These are phyloP conservation scores for Lasiommata megera DNA, from an alignment of 2,888 invertebrate genomes.

Conservation along the genomic window DNA sequence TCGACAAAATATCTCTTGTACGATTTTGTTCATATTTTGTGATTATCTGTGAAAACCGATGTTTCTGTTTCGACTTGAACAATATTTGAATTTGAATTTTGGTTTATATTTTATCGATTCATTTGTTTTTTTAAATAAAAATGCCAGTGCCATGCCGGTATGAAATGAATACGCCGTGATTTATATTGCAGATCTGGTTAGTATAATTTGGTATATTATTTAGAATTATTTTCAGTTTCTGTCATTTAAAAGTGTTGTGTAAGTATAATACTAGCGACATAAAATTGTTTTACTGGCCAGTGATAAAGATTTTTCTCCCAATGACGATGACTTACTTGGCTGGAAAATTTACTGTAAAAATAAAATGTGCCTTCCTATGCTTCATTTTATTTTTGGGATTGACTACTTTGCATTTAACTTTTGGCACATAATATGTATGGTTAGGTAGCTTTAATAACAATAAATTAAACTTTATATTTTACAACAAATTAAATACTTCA, in stretches of 20 bases:
- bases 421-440: no score
- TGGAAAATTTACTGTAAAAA: conserved; percentile 23
- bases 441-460: no score
- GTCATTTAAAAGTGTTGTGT: no score
- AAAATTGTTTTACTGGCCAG: conserved; percentile 23
- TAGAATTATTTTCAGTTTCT: no score
- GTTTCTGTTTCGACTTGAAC: conserved; percentile 47
- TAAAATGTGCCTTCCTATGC: neutral
- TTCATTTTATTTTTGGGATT: no score
- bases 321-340: conserved; percentile 23
- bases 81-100: conserved; percentile 33
- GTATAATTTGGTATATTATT: conserved; percentile 32
- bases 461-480: no score
- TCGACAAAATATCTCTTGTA: neutral
- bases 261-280: neutral
- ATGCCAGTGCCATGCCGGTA: conserved; percentile 58
- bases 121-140: conserved; percentile 53
- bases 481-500: no score
- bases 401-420: no score
- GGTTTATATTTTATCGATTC: conserved; percentile 43
- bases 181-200: conserved; percentile 41
- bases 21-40: neutral
- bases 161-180: conserved; percentile 37
- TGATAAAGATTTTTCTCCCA: conserved; percentile 15
- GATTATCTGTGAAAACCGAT: conserved; percentile 34